Evolutionary conservation across 2,113 vertebrate species (phyloP), one percentile per base, ranked within the genome.

Genomic region (Chionomys nivalis): DNA sequence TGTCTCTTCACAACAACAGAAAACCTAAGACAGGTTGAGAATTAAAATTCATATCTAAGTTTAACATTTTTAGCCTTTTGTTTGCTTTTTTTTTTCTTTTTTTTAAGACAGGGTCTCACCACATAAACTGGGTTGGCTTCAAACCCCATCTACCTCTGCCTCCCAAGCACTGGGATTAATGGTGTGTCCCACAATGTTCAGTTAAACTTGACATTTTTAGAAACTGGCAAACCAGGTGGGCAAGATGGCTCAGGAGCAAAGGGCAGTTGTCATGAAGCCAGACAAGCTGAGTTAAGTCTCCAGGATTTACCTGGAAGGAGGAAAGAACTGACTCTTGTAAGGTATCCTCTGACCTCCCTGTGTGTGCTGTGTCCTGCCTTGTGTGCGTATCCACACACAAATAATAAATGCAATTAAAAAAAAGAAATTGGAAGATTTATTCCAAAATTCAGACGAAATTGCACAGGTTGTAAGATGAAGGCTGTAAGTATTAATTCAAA

Each of bases 371-470:
- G 16, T n/a, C 39, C 4, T 39, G 19, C n/a, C n/a, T 26, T 44
- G 73, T 44, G 42, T 76, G 42, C 42, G 5, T 14, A 76, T 44
- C 21, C 23, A 44, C 73, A 76, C 42, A 76, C 73, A 44, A 19
- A 44, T 24, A n/a, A 14, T 36, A 6, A n/a, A 72, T n/a, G 36
- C 7, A n/a, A 72, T 72, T 72, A 66, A 66, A 73, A 39, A 39
- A 33, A 68, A 21, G 36, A 44, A 76, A 49, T 4, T 76, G 82
- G 63, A 75, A 92, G 91, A 93, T 39, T 52, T n/a, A 77, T 36
- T 83, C 68, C 92, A 88, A 92, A 92, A 92, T 88, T 94, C 81
- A 85, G 31, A 91, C 76, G 89, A 58, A 96, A 92, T 87, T 44
- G 10, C 76, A 94, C 79, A 94, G 63, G 68, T 39, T 13, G 3